Percentiles rank a stretch among this genome's conserved stretches.
Evolutionary conservation across 1,140 invertebrate genomes (phyloP).

Genomic region (Nasonia longicornis): DNA sequence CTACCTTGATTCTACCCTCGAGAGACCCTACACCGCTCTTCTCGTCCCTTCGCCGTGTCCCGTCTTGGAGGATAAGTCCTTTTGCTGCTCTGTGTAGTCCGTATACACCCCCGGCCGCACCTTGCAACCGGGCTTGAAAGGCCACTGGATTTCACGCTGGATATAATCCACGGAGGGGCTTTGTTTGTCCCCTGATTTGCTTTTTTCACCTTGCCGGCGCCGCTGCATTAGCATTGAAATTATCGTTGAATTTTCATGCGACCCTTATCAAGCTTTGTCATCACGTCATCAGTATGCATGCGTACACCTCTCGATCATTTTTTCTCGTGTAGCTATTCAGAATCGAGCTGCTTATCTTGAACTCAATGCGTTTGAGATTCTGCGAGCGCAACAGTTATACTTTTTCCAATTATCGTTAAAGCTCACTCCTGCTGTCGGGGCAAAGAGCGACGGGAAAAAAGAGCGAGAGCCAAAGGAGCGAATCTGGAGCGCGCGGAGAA

Average conservation of each 20-base stretch:
- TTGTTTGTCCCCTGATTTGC: conserved; percentile 27
- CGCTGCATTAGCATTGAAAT: background rate
- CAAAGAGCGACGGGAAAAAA: background rate
- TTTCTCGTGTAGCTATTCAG: too few species aligned
- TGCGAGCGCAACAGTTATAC: background rate
- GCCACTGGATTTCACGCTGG: conserved; percentile 2
- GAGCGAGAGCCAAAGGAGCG: too few species aligned
- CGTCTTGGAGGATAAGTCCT: conserved; percentile 51
- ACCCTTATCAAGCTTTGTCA: background rate
- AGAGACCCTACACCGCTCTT: background rate
- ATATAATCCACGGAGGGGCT: background rate
- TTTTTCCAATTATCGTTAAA: background rate
- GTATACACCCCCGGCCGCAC: too few species aligned
- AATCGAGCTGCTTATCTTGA: background rate
- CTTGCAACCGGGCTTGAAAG: background rate
- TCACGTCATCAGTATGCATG: background rate
- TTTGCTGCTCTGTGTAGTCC: conserved; percentile 60
- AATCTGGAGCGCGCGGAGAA: too few species aligned
- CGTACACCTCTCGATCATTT: too few species aligned
- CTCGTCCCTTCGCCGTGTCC: background rate
- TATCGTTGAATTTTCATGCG: background rate
- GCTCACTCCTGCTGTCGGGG: background rate
- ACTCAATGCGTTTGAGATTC: too few species aligned
- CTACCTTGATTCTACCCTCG: conserved; percentile 10
- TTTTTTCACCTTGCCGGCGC: conserved; percentile 2